Evolutionary conservation across 2,888 invertebrate genomes (phyloP).

Genomic region (Dryadula phaetusa): DNA sequence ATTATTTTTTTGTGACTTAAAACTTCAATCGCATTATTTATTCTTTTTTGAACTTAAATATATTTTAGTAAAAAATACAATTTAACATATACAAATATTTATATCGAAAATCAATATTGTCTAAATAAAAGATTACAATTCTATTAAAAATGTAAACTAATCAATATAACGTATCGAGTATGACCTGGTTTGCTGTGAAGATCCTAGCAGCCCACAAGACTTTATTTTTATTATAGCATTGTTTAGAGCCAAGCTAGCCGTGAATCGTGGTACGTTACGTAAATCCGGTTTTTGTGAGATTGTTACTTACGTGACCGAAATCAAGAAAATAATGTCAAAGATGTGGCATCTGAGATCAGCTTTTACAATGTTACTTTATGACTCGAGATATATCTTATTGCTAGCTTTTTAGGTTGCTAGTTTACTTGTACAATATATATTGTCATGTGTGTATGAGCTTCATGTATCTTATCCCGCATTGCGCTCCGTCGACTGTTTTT

Average conservation of each 20-base stretch:
- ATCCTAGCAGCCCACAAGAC: conserved; percentile 27
- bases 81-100: too few relatives aligned
- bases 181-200: conserved; percentile 34
- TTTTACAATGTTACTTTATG: conserved; percentile 6
- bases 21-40: too few relatives aligned
- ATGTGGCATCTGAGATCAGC: conserved; percentile 5
- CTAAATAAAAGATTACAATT: neutral
- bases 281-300: conserved; percentile 42
- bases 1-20: too few relatives aligned
- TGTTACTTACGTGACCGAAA: conserved; percentile 36
- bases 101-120: too few relatives aligned
- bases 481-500: too few relatives aligned
- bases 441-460: too few relatives aligned
- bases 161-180: conserved; percentile 4
- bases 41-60: too few relatives aligned
- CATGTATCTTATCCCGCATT: too few relatives aligned
- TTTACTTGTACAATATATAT: too few relatives aligned
- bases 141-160: conserved; percentile 15
- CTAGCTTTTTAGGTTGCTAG: neutral
- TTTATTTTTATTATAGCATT: conserved; percentile 40
- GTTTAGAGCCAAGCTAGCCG: conserved; percentile 27
- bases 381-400: neutral
- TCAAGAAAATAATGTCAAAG: conserved; percentile 30
- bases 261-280: conserved; percentile 29
- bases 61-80: too few relatives aligned